phyloP scores from a whole-genome alignment of 1,140 invertebrate genomes.

The Octopus bimaculoides region DNA sequence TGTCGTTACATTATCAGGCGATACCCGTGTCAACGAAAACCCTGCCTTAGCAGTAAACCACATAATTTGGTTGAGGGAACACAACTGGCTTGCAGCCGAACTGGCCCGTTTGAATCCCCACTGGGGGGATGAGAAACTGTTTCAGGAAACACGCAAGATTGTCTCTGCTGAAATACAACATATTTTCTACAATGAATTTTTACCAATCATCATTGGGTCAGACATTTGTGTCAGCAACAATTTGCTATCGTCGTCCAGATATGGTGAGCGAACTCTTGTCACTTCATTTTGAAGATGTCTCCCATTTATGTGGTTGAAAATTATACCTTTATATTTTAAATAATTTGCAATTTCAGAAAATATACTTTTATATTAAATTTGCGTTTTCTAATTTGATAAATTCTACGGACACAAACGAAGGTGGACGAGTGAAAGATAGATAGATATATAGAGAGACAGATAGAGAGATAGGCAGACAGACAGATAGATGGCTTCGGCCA shows the following conservation, averaged over 20 bases:
- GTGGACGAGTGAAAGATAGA: too few species aligned
- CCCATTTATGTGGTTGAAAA: too few species aligned
- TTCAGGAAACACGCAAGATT: constrained; percentile 80
- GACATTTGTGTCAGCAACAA: too few species aligned
- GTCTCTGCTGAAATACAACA: constrained; percentile 75
- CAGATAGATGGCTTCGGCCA: too few species aligned
- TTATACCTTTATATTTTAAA: too few species aligned
- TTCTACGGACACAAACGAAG: too few species aligned
- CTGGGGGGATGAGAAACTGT: constrained; percentile 68
- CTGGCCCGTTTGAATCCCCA: constrained; percentile 75
- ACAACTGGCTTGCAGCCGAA: constrained; percentile 81
- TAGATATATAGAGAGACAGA: background rate
- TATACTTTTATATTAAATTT: too few species aligned
- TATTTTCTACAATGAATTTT: constrained; percentile 80
- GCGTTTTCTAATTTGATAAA: too few species aligned
- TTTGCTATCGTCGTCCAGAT: too few species aligned
- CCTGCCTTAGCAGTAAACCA: constrained; percentile 92
- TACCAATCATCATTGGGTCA: constrained; percentile 75
- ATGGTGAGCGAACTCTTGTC: too few species aligned
- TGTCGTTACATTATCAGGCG: constrained; percentile 64
- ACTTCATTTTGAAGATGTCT: too few species aligned
- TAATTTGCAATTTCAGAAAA: too few species aligned
- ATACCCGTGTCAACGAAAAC: constrained; percentile 80
- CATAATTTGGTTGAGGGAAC: constrained; percentile 91
- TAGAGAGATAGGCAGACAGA: background rate